Base-by-base conservation (phyloP, 2,797 vertebrate species). In the Rallus crepitans region DNA sequence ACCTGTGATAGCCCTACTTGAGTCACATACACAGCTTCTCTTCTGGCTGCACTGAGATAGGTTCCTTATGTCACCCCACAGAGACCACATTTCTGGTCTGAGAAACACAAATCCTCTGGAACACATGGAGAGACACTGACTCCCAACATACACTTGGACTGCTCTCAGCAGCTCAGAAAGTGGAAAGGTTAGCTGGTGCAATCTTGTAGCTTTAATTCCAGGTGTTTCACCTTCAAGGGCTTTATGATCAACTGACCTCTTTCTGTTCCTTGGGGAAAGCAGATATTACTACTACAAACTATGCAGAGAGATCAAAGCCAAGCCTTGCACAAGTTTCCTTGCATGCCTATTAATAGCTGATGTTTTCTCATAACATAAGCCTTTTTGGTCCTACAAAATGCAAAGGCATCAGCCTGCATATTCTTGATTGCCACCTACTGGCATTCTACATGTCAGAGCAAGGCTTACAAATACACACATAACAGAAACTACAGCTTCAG, bases 401-500 rank as follows among this genome's bases (percentile, higher is more conserved):
- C 39, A 66, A 39, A 87, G 47, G 47, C 63, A 90, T 28, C 39
- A 72, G 52, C 47, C 69, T 83, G 50, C 33, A 17, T 72, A 72
- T 78, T 94, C 92, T 90, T 88, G 71, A 89, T 95, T 97, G 95
- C 91, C 94, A 96, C 76, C 96, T 96, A 91, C 94, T 94, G 95
- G 87, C 50, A 87, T 75, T 80, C 75, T 37, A 68, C 28, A 2
- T 86, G 63, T 47, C 77, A 82, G 64, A 95, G 27, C 39, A 73
- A 82, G 30, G 14, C 40, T 82, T 68, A 68, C 33, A 90, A 78
- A 72, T 56, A 30, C 0, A 1, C 31, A 78, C 28, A 27, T 45
- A 66, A 31, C 2, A 66, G 24, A 82, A 87, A 79, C 14, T 6
- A 24, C 8, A 79, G 50, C 55, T 64, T 89, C 50, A 30, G 37